Evolutionary conservation across 2,113 vertebrate species (phyloP).

Genomic region (Monopterus albus): DNA sequence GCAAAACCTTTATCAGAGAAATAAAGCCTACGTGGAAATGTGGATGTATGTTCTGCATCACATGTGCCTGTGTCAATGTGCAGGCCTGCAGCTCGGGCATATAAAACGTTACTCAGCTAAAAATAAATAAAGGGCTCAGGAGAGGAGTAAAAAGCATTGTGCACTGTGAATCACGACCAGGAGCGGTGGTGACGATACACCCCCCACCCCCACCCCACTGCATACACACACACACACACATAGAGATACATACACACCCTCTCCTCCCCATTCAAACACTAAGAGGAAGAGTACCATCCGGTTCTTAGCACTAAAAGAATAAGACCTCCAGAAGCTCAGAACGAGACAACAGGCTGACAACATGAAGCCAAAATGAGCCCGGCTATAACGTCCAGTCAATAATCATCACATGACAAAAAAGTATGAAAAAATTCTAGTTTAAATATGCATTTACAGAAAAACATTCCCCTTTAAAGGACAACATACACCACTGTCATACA

Average conservation of each 20-base stretch:
- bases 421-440: neutral
- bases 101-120: slow-evolving; percentile 73
- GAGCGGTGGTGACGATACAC: slow-evolving; percentile 65
- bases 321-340: slow-evolving; percentile 33
- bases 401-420: slow-evolving; percentile 8
- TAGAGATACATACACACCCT: slow-evolving; percentile 37
- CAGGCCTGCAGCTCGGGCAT: slow-evolving; percentile 41
- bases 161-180: slow-evolving; percentile 68
- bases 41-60: slow-evolving; percentile 14
- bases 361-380: neutral
- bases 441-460: neutral
- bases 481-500: neutral
- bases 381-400: neutral
- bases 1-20: slow-evolving; percentile 6
- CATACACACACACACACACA: slow-evolving; percentile 44
- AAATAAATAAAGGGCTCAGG: slow-evolving; percentile 70
- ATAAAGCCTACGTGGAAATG: neutral
- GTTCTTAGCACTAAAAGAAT: slow-evolving; percentile 25
- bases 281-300: slow-evolving; percentile 27
- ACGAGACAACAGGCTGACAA: too few relatives aligned
- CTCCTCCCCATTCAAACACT: slow-evolving; percentile 38
- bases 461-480: neutral
- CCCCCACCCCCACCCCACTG: neutral
- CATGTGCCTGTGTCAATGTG: neutral
- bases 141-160: slow-evolving; percentile 69